Base-by-base conservation (phyloP, 2,797 vertebrate species). In the Fundulus diaphanus region DNA sequence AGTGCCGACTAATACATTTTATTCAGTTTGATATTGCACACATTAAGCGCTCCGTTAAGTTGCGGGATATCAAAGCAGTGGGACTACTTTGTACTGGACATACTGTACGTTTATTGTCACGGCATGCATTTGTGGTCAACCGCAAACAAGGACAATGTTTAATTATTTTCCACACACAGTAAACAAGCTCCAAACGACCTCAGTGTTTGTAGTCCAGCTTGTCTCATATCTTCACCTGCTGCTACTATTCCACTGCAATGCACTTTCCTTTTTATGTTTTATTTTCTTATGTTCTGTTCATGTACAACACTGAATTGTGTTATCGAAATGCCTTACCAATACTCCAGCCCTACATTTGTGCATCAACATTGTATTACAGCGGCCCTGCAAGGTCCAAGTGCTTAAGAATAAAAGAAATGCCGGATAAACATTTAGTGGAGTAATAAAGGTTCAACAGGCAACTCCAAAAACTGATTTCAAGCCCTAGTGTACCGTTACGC, bases 11-110 rank as follows among this genome's bases (percentile, higher is more conserved):
- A 6, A 44, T 5, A 71, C 66, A 44, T 76, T 69, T 63, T 74
- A 6, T 73, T 68, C 7, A 44, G 56, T 80, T 77, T 27, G 42
- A 78, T 44, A 42, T 24, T 70, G 29, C 70, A 57, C 51, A 68
- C 22, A 13, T 44, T 31, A 77, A 69, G 68, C 68, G 5, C 29
- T 67, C 31, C 20, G 5, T 31, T 4, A 4, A 1, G 31, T 2
- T 68, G 13, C 4, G n/a, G 7, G 22, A 52, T 40, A 54, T 35
- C 7, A 27, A 70, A 70, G 27, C 49, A 40, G 13, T 52, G 22
- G 6, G 35, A 42, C n/a, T 22, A 42, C 2, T 12, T 37, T 40
- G 13, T 48, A 42, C 5, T 7, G 33, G 33, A n/a, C 22, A 40
- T 22, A 65, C n/a, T n/a, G n/a, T n/a, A n/a, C 12, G 1, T 42